Percentiles rank a stretch among this genome's conserved stretches.
Evolutionary conservation across 2,113 vertebrate species (phyloP).

Genomic region (Petromus typicus): DNA sequence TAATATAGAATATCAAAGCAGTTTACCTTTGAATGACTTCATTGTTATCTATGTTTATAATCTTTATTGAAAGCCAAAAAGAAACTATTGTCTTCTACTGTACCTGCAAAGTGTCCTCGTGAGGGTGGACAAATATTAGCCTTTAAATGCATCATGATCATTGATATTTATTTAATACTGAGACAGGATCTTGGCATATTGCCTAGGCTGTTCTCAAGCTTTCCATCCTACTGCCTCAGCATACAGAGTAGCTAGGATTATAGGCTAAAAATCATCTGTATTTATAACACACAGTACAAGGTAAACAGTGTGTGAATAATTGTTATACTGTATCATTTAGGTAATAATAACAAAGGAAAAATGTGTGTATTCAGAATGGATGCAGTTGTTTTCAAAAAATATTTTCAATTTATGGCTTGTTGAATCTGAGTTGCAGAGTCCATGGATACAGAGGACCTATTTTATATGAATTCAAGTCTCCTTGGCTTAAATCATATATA

Average conservation of each 20-base stretch:
- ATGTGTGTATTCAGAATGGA: background rate
- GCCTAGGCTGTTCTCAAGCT: background rate
- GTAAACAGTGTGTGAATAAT: background rate
- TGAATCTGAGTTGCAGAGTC: background rate
- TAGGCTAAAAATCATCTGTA: background rate
- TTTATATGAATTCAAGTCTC: background rate
- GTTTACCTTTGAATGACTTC: background rate
- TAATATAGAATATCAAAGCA: background rate
- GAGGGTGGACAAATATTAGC: background rate
- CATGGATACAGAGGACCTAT: background rate
- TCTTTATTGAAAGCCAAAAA: background rate
- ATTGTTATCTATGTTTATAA: background rate
- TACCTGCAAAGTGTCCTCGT: background rate
- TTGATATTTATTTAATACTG: background rate
- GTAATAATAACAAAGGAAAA: background rate
- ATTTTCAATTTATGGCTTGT: background rate
- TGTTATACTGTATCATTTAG: background rate
- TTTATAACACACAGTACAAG: background rate
- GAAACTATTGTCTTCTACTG: background rate
- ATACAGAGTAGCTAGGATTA: background rate
- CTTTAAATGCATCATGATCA: background rate
- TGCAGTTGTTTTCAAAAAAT: background rate
- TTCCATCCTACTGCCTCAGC: background rate
- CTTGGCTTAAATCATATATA: background rate
- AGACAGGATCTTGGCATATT: background rate